phyloP scores from a whole-genome alignment of 2,797 vertebrate species.

The Perodicticus potto region DNA sequence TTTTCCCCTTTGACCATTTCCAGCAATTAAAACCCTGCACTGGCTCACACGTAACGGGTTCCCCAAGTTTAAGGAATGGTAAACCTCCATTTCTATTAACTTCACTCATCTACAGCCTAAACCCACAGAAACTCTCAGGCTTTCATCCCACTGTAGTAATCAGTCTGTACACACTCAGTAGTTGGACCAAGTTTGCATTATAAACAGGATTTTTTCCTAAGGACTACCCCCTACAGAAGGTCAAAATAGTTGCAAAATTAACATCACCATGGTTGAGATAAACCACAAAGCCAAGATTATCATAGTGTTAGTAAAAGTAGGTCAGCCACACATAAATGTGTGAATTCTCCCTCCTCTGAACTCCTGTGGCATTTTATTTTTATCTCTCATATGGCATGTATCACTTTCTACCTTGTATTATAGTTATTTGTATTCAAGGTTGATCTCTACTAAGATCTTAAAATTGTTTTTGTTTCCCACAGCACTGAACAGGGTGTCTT shows the following conservation, averaged over 20 bases:
- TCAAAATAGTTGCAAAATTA: constrained; percentile 67
- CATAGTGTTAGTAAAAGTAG: constrained; percentile 76
- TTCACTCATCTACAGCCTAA: background rate
- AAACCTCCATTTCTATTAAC: background rate
- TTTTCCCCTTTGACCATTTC: background rate
- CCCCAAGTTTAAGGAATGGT: background rate
- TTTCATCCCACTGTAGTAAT: background rate
- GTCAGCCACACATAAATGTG: constrained; percentile 77
- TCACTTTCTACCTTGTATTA: constrained; percentile 67
- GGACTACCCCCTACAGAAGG: constrained; percentile 49
- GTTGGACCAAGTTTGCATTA: background rate
- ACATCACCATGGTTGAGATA: constrained; percentile 50
- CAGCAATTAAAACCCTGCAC: background rate
- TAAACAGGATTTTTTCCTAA: constrained; percentile 49
- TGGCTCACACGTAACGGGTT: background rate
- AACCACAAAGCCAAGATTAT: constrained; percentile 72
- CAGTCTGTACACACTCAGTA: background rate
- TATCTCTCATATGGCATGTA: constrained; percentile 67
- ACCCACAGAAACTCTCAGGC: background rate
- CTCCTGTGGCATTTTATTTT: constrained; percentile 78
- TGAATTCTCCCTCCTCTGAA: constrained; percentile 77
- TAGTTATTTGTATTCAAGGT: constrained; percentile 49
- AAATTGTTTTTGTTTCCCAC: background rate
- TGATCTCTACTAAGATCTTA: background rate
- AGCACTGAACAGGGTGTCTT: background rate